Evolutionary conservation across 1,140 invertebrate genomes (phyloP).

Genomic region (Drosophila kurseongensis): DNA sequence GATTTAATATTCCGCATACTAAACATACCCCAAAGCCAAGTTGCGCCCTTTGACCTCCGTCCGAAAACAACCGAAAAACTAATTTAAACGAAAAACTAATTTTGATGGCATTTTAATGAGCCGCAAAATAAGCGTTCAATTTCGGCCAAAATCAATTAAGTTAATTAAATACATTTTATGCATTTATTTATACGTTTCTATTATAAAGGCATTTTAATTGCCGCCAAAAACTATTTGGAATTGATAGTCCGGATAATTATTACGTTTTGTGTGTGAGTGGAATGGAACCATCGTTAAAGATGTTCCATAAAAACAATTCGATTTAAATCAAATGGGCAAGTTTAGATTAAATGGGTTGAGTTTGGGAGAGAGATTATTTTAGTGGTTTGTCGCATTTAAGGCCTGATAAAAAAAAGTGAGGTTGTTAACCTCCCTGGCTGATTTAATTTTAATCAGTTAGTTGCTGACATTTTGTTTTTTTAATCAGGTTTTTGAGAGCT

Average conservation of each 20-base stretch:
- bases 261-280: slow-evolving; percentile 20
- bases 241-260: slow-evolving; percentile 44
- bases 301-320: slow-evolving; percentile 21
- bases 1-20: slow-evolving; percentile 9
- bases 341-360: slow-evolving; percentile 6
- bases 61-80: background rate
- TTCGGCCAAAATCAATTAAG: slow-evolving; percentile 67
- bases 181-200: slow-evolving; percentile 40
- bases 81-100: slow-evolving; percentile 50
- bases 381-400: background rate
- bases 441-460: slow-evolving; percentile 5
- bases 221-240: slow-evolving; percentile 34
- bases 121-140: slow-evolving; percentile 63
- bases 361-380: background rate
- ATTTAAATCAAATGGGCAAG: slow-evolving; percentile 40
- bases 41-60: slow-evolving; percentile 6
- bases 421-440: slow-evolving; percentile 6
- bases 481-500: too few species aligned
- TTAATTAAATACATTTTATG: slow-evolving; percentile 57
- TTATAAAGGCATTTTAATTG: slow-evolving; percentile 63
- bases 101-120: slow-evolving; percentile 80
- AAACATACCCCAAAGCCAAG: slow-evolving; percentile 4
- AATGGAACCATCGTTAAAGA: slow-evolving; percentile 16
- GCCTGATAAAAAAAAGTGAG: slow-evolving; percentile 4
- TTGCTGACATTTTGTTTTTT: background rate